Conservation (phyloP, 2,113 vertebrate species). For the Lamprotornis superbus region DNA sequence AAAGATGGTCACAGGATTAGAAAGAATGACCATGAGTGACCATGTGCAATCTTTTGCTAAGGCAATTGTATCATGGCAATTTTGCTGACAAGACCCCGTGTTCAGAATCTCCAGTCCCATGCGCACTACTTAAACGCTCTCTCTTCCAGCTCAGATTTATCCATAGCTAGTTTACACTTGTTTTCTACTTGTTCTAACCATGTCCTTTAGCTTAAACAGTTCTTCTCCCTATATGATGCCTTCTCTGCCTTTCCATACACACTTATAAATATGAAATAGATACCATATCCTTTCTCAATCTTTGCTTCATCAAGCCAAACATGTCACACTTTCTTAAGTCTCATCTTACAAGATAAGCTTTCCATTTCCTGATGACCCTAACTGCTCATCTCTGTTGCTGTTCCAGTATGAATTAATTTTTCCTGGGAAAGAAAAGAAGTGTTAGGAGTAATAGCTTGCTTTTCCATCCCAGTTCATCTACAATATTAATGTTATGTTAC, state of each 20-base stretch:
- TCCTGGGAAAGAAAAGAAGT: neutral
- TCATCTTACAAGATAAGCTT: slow-evolving; percentile 12
- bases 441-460: neutral
- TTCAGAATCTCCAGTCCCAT: accelerated
- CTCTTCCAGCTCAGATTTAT: neutral
- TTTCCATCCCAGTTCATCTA: neutral
- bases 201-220: neutral
- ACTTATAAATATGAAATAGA: neutral
- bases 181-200: neutral
- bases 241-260: neutral
- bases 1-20: neutral
- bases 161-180: neutral
- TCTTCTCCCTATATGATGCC: neutral
- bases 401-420: neutral
- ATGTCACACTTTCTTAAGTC: neutral
- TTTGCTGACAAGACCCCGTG: neutral
- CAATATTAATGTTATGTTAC: neutral
- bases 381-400: neutral
- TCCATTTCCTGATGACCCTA: slow-evolving; percentile 19
- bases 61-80: neutral
- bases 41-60: neutral
- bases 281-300: neutral
- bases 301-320: slow-evolving; percentile 5
- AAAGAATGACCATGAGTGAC: neutral
- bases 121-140: neutral